Evolutionary conservation across 1,140 invertebrate genomes (phyloP).

Genomic region (Pseudomyrmex concolor): DNA sequence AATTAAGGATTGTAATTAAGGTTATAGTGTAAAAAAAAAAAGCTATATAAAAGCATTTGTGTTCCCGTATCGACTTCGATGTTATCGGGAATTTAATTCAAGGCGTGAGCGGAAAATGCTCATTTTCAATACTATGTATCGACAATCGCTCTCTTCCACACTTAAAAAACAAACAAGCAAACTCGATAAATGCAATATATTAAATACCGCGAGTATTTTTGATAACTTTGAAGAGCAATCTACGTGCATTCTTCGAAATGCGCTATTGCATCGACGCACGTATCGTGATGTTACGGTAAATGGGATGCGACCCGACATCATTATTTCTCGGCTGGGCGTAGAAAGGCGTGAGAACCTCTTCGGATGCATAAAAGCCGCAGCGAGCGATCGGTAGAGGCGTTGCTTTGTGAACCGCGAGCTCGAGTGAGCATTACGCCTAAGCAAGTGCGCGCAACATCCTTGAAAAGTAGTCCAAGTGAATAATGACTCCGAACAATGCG

Average conservation of each 20-base stretch:
- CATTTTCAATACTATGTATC: no score
- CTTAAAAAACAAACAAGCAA: neutral
- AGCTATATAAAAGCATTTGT: neutral
- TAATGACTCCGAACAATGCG: conserved; percentile 75
- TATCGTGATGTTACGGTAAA: neutral
- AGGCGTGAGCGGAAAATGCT: neutral
- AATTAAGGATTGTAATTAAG: neutral
- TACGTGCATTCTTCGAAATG: neutral
- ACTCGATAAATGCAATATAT: neutral
- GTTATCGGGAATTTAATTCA: conserved; percentile 2
- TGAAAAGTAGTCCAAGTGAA: conserved; percentile 76
- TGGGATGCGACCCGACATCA: conserved; percentile 36
- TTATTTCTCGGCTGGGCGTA: conserved; percentile 40
- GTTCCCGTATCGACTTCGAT: neutral
- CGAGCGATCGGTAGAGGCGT: conserved; percentile 34
- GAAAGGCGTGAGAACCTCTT: conserved; percentile 45
- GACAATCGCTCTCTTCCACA: no score
- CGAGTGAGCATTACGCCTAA: conserved; percentile 52
- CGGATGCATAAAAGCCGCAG: conserved; percentile 35
- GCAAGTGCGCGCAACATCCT: conserved; percentile 60
- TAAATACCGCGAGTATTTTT: neutral
- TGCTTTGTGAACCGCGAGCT: conserved; percentile 45
- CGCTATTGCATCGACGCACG: neutral
- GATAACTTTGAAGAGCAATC: neutral
- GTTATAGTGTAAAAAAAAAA: neutral